phyloP scores from a whole-genome alignment of 2,113 vertebrate species.

The Dipodomys stephensi region DNA sequence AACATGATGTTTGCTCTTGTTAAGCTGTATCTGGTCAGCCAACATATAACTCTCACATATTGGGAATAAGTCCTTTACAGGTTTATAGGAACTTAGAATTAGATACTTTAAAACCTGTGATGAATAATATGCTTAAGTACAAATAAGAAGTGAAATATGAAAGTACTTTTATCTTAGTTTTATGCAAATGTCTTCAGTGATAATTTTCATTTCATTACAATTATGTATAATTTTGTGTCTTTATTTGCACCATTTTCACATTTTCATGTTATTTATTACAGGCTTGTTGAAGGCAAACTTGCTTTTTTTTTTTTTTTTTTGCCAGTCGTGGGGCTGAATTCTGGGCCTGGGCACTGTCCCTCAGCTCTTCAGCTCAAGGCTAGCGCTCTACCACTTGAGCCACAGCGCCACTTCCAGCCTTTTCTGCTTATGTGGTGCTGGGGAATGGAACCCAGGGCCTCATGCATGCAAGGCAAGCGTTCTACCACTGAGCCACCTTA shows the following conservation, averaged over 20 bases:
- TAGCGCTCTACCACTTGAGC: too few species aligned
- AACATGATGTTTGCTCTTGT: neutral
- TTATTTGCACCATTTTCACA: neutral
- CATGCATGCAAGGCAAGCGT: too few species aligned
- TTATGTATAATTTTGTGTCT: neutral
- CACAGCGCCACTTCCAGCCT: too few species aligned
- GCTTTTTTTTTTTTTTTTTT: neutral
- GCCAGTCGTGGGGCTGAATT: too few species aligned
- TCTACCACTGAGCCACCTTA: too few species aligned
- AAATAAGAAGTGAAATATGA: conserved; percentile 21
- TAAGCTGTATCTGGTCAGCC: neutral
- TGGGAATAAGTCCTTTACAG: conserved; percentile 13
- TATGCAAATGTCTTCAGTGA: neutral
- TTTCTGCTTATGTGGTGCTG: too few species aligned
- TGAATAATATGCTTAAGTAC: neutral
- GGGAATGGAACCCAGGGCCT: too few species aligned
- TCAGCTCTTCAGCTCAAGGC: too few species aligned
- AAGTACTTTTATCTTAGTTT: conserved; percentile 28
- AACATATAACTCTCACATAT: conserved; percentile 14
- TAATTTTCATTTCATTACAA: neutral
- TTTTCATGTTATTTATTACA: too few species aligned
- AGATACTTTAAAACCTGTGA: conserved; percentile 1
- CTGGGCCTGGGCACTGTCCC: too few species aligned
- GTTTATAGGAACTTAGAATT: conserved; percentile 22
- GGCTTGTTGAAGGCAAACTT: too few species aligned